Conservation (phyloP, 2,113 vertebrate genomes). For the Chloropsis cyanopogon region DNA sequence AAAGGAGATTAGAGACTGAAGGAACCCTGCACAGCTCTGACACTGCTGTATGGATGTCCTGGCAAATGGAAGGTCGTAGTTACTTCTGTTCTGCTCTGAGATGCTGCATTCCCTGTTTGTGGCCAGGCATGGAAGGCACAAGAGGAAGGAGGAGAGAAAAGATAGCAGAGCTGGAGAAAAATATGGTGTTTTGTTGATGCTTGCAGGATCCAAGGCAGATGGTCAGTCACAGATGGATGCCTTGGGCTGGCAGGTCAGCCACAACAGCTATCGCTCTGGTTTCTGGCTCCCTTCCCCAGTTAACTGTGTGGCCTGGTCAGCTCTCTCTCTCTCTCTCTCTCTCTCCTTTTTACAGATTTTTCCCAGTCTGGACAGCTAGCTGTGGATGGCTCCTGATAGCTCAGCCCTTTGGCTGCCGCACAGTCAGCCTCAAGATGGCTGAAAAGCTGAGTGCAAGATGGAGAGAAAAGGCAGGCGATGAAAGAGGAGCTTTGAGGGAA, state of each 20-base stretch:
- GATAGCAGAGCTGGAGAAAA: neutral
- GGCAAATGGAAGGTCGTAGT: neutral
- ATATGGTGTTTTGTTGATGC: conserved; percentile 17
- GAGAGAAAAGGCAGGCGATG: neutral
- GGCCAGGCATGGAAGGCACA: neutral
- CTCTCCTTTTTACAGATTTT: neutral
- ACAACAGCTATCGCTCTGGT: neutral
- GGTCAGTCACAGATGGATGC: conserved; percentile 61
- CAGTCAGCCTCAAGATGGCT: neutral
- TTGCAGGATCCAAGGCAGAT: conserved; percentile 49
- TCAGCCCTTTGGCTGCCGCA: neutral
- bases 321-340: neutral
- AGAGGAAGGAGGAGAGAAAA: neutral
- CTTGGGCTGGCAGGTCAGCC: conserved; percentile 44
- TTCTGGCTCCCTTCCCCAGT: conserved; percentile 10
- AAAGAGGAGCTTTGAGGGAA: neutral
- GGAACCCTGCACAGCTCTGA: neutral
- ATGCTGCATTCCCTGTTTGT: neutral
- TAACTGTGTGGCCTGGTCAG: conserved; percentile 19
- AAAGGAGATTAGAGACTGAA: neutral
- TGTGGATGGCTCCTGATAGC: neutral
- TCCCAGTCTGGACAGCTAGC: neutral
- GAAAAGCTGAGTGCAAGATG: neutral
- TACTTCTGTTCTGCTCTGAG: neutral
- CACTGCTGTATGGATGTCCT: neutral